Base-by-base conservation (phyloP, 23 tunicate genomes). In the Trididemnum miniatum region DNA sequence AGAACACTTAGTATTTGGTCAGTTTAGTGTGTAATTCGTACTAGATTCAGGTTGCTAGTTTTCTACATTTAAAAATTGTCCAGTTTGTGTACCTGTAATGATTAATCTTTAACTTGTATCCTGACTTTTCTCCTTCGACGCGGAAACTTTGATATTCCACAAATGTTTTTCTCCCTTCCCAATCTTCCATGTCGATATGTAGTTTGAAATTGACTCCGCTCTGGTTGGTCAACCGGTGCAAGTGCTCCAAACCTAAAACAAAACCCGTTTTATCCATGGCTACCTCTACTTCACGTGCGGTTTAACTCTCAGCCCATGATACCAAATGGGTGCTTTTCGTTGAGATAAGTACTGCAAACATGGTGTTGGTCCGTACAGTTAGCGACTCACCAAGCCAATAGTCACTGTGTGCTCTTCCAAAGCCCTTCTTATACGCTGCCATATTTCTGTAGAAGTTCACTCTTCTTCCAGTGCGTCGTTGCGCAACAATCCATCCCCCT, bases 401-500 rank as follows among this genome's bases (percentile, higher is more conserved):
- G 24, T 73, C 79, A 29, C 79, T 73, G 31, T 39, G 79, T 9
- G 59, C 20, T 24, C 59, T 37, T 28, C 95, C 90, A 54, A 95
- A 95, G 52, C 99, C 99, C 24, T 51, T 63, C 76, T 82, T 84
- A 72, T 95, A 95, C 18, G 83, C 76, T 37, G 82, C 87, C 88
- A 82, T 75, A 72, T 79, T 71, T 5, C 95, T 79, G 76, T 89
- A 40, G 66, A 95, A 95, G 84, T 86, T 78, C 33, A 89, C 78
- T 67, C 76, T 82, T 28, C 78, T 78, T 27, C 77, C 90, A 20
- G 82, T 79, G 38, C 99, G 76, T 49, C 94, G 79, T 82, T 95
- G 99, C 25, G 89, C 88, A 32, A 85, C 84, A 15, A 86, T 85
- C 95, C 95, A 89, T n/a, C 95, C 95, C 2, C 90, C 95, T 23